These are phyloP conservation scores for Crotalus horridus DNA, from an alignment of 2,113 vertebrate genomes.

Conservation along the genomic window DNA sequence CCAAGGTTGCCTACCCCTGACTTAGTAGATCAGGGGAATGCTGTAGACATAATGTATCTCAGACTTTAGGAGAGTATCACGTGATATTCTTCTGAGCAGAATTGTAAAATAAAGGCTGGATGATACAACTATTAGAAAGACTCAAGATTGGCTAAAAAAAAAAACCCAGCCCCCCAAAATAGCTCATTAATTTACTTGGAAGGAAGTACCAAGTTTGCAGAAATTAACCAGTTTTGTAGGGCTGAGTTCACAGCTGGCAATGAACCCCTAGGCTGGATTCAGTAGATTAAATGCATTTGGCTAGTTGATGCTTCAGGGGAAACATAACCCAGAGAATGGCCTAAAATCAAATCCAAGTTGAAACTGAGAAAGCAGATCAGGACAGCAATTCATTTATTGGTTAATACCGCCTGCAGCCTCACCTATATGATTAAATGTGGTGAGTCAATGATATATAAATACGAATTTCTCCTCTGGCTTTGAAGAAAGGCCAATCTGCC, in stretches of 20 bases:
- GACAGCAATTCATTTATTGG: background rate
- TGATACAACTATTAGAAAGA: background rate
- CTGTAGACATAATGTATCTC: background rate
- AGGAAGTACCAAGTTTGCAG: background rate
- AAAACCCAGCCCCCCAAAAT: no score
- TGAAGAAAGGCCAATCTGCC: background rate
- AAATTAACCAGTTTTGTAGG: background rate
- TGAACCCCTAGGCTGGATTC: background rate
- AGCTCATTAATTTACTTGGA: no score
- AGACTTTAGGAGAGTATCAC: background rate
- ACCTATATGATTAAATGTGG: background rate
- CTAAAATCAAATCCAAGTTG: background rate
- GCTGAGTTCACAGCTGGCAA: background rate
- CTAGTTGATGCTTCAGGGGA: background rate
- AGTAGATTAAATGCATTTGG: background rate
- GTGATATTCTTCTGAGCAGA: background rate
- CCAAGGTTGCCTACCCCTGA: no score
- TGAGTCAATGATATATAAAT: background rate
- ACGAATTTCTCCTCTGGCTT: background rate
- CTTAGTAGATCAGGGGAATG: background rate
- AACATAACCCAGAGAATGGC: background rate
- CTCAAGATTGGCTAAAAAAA: background rate
- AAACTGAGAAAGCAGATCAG: background rate
- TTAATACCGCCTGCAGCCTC: background rate
- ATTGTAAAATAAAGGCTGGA: background rate